phyloP scores from a whole-genome alignment of 2,113 vertebrate species.

The Gavia stellata region DNA sequence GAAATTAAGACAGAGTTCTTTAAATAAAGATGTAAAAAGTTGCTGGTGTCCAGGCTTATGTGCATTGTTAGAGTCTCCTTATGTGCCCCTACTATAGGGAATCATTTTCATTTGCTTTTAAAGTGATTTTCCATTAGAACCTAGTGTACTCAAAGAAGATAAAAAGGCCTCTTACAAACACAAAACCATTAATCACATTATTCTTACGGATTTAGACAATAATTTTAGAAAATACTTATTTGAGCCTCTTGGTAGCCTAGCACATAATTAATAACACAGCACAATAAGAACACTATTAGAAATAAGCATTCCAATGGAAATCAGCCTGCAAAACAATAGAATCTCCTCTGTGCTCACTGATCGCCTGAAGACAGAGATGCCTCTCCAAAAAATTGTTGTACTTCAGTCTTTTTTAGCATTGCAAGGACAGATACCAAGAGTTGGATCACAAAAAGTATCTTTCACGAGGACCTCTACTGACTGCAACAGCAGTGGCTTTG shows the following conservation, averaged over 20 bases:
- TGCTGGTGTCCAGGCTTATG: background rate
- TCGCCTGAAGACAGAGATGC: background rate
- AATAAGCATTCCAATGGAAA: background rate
- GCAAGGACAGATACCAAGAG: background rate
- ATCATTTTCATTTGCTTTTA: background rate
- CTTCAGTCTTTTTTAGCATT: background rate
- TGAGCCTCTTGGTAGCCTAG: background rate
- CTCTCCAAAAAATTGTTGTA: background rate
- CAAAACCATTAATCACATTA: background rate
- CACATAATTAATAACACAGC: background rate
- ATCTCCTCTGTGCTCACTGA: background rate
- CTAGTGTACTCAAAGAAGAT: background rate
- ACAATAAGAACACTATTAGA: background rate
- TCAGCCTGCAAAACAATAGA: background rate
- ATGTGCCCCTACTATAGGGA: background rate
- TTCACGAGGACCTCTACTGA: background rate
- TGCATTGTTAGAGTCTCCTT: background rate
- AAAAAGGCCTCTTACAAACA: background rate
- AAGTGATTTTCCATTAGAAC: background rate
- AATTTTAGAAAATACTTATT: background rate
- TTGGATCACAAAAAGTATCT: background rate
- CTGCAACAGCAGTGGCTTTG: background rate
- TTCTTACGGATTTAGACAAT: background rate
- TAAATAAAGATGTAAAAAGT: background rate
- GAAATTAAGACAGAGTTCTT: background rate